A percentile compares a stretch with the other conserved stretches of the same genome.
Evolutionary conservation across 2,888 invertebrate species (phyloP).

Genomic region (Scrobipalpa atriplicella): DNA sequence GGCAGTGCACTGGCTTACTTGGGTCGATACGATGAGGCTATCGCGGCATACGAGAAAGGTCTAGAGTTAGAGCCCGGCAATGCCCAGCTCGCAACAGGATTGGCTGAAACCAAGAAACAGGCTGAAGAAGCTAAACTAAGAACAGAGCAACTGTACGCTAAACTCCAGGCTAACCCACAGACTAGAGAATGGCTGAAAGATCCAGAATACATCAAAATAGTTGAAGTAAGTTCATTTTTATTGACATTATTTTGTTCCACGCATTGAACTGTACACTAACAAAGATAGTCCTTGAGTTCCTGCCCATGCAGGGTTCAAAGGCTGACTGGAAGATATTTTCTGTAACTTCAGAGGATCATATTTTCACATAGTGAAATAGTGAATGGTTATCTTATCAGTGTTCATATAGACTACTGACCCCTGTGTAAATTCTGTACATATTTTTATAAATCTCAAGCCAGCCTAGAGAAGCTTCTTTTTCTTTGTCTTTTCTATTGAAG

Average conservation of each 20-base stretch:
- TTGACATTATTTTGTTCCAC: neutral
- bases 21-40: conserved; percentile 88
- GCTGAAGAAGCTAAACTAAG: conserved; percentile 48
- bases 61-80: conserved; percentile 88
- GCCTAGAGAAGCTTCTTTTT: no score
- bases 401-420: no score
- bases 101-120: conserved; percentile 83
- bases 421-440: no score
- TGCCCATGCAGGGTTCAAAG: no score
- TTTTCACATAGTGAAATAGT: no score
- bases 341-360: no score
- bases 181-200: conserved; percentile 88
- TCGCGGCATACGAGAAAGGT: conserved; percentile 87
- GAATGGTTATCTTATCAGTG: no score
- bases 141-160: conserved; percentile 74
- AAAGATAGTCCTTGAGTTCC: no score
- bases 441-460: no score
- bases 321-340: no score
- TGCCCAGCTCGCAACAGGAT: conserved; percentile 85
- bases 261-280: no score
- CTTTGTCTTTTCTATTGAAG: no score
- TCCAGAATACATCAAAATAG: conserved; percentile 86
- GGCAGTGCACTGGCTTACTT: conserved; percentile 93
- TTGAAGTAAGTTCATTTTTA: conserved; percentile 67
- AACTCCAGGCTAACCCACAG: conserved; percentile 86